These are phyloP conservation scores for Trichogramma evanescens DNA, from an alignment of 2,888 invertebrate species.

Conservation along the genomic window DNA sequence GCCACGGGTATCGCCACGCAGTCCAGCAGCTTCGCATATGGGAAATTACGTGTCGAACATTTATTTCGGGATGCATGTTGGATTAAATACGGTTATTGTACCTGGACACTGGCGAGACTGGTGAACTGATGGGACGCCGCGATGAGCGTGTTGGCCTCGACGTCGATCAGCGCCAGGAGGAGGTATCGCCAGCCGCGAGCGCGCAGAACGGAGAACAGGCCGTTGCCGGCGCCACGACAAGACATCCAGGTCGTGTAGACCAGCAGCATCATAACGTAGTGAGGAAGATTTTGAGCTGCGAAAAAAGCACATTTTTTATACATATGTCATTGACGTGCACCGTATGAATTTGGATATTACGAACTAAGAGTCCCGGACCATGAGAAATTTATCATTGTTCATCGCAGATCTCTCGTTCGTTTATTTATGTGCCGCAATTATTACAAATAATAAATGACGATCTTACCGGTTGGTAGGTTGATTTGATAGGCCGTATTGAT, in stretches of 20 bases:
- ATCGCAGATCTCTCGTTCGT: too few species aligned
- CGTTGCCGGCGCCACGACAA: slow-evolving; percentile 59
- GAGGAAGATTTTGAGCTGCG: slow-evolving; percentile 70
- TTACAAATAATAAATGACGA: background rate
- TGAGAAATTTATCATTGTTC: too few species aligned
- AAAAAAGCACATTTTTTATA: slow-evolving; percentile 25
- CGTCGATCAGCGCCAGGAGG: slow-evolving; percentile 70
- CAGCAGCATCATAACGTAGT: slow-evolving; percentile 69
- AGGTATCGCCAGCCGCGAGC: slow-evolving; percentile 72
- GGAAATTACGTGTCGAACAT: slow-evolving; percentile 42
- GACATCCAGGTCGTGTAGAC: slow-evolving; percentile 71
- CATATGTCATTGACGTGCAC: background rate
- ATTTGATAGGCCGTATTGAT: slow-evolving; percentile 64
- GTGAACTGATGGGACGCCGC: slow-evolving; percentile 74
- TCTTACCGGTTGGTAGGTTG: slow-evolving; percentile 63
- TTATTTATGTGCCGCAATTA: background rate
- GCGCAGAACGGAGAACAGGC: slow-evolving; percentile 58
- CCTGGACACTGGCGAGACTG: slow-evolving; percentile 66
- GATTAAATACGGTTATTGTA: slow-evolving; percentile 31
- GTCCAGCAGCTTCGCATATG: slow-evolving; percentile 59
- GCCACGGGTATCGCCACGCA: slow-evolving; percentile 82
- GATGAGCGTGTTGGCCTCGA: slow-evolving; percentile 78
- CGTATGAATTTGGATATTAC: background rate
- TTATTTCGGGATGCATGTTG: background rate
- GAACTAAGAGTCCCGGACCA: too few species aligned